These are phyloP conservation scores for Drosophila eohydei DNA, from an alignment of 2,888 invertebrate species.

Conservation along the genomic window DNA sequence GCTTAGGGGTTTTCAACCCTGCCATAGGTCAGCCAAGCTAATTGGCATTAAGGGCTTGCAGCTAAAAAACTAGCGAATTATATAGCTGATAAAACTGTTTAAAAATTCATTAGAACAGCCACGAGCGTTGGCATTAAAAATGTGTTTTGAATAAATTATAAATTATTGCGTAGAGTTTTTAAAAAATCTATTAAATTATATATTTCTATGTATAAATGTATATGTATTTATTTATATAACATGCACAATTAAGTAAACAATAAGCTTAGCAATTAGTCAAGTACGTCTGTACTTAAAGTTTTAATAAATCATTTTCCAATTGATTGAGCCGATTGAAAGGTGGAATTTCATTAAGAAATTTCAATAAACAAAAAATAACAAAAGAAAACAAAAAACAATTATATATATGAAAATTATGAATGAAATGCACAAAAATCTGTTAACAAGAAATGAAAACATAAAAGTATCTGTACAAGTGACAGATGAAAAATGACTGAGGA, in stretches of 20 bases:
- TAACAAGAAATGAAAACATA: not conserved
- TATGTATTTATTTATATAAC: not conserved
- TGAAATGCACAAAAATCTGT: not conserved
- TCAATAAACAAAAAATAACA: not conserved
- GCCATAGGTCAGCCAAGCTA: conserved; percentile 33
- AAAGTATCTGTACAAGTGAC: not conserved
- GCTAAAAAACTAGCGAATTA: conserved; percentile 3
- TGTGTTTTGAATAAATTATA: conserved; percentile 12
- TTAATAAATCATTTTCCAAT: not conserved
- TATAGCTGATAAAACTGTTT: conserved; percentile 12
- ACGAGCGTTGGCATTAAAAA: conserved; percentile 6
- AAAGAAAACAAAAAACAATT: not conserved
- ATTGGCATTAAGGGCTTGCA: conserved; percentile 15
- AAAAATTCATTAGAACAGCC: conserved; percentile 17
- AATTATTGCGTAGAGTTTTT: not conserved
- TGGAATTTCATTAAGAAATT: not conserved
- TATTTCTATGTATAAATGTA: not conserved
- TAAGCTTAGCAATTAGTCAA: not conserved
- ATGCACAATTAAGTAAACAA: conserved; percentile 4
- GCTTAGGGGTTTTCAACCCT: conserved; percentile 15
- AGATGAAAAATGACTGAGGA: not conserved
- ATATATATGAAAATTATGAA: not conserved
- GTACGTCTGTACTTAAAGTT: not conserved
- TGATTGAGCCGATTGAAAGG: not conserved
- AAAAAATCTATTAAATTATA: conserved; percentile 1